Evolutionary conservation across 1,140 invertebrate genomes (phyloP), one percentile per base, ranked within the genome.

Genomic region (Nasonia giraulti): DNA sequence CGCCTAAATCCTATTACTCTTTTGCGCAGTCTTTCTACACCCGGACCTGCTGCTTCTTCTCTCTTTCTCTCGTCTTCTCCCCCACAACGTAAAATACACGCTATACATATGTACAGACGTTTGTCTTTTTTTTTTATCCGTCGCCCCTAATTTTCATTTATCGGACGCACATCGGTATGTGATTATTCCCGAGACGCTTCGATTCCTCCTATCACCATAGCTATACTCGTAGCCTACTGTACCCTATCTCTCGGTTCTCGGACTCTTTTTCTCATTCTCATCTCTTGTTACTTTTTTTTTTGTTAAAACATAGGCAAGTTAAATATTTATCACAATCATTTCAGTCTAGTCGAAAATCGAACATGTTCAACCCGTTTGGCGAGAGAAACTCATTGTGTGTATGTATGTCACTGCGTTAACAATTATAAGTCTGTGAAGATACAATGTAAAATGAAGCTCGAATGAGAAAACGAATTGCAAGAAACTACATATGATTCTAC

Each of bases 241-340:
- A 73, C 55, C 74, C 81, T 79, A 82, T 77, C 23, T 62, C 27
- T 62, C 75, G 80, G 47, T 80, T 77, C 68, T 73, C 73, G 69
- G 73, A 80, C 74, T 79, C 68, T 6, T 85, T 80, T 86, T 62
- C 44, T 80, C 40, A 37, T 66, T 85, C 68, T 83, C 73, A 85
- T 50, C 75, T 62, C 73, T 84, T 84, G 44, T 80, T 82, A 50
- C 68, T 71, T 55, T 79, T 73, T 84, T 77, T 50, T 37, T 69
- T 81, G 82, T 81, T 71, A 80, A 68, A 86, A 87, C 86, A 80
- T 83, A 86, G 83, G 86, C 80, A 86, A 86, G 92, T 92, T 93
- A 93, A 92, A 92, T 93, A 92, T 92, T 91, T 93, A 93, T 93
- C 91, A 92, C 91, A 93, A 93, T 93, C 91, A 91, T 93, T 90